Base-by-base conservation (phyloP, 1,140 invertebrate genomes). In the Drosophila leontia region DNA sequence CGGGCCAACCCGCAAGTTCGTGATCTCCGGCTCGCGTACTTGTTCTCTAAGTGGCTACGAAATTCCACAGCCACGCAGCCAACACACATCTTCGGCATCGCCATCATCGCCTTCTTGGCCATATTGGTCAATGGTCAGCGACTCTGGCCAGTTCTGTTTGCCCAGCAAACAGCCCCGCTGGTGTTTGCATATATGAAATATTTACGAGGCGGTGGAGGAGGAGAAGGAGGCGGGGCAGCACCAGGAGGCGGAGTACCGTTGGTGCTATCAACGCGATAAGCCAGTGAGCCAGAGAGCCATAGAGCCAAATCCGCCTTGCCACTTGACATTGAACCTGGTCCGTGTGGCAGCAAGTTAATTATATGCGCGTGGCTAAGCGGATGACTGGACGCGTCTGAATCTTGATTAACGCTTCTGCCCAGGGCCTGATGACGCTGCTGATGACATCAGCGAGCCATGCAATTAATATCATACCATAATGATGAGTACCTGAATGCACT, bases 161-260 rank as follows among this genome's bases (percentile, higher is more conserved):
- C 48, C 57, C 59, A 63, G 80, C 83, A 77, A 83, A 87, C 72
- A 80, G 47, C 56, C 39, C 57, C 62, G 50, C 53, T 34, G 68
- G 44, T 90, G 86, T 91, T 90, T 90, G 75, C 85, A 74, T 74
- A 90, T 85, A 90, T 77, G 75, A 82, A 79, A 91, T 90, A 90
- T 85, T 82, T 90, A 71, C 56, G 76, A 72, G 39, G n/a, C 34
- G 62, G 32, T 34, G 26, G 42, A 47, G 56, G 50, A 56, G 51
- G 29, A 17, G 61, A 26, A 39, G 53, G 44, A 15, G 44, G 39
- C 12, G 45, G 11, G 11, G 39, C 11, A 37, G 37, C 51, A 39
- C 34, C 39, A 23, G 39, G 44, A 44, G 42, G 70, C 72, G 56
- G 58, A 41, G 62, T 84, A 76, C 71, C 72, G 76, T 77, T 87